These are phyloP conservation scores for Tapera naevia DNA, from an alignment of 2,797 vertebrate species.

Conservation along the genomic window DNA sequence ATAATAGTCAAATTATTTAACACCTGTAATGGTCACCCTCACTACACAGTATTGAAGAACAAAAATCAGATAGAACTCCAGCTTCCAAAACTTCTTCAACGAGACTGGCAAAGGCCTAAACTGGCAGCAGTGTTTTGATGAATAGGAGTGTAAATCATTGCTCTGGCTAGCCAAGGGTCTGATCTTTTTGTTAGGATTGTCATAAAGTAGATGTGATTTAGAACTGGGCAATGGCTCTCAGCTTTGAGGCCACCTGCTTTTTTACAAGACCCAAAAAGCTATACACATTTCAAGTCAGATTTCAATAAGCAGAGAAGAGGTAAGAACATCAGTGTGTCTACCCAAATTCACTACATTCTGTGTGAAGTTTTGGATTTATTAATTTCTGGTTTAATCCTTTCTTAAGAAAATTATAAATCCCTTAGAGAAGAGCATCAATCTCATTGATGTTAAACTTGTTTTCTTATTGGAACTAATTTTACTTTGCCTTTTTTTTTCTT, in stretches of 20 bases:
- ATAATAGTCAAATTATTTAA: not conserved
- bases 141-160: not conserved
- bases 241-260: not conserved
- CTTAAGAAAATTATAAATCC: not conserved
- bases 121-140: not conserved
- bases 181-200: not conserved
- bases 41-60: not conserved
- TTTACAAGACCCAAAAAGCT: not conserved
- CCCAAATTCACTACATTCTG: not conserved
- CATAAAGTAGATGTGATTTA: not conserved
- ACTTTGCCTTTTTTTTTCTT: not conserved
- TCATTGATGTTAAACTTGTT: not conserved
- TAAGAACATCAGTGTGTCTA: not conserved
- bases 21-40: not conserved
- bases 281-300: not conserved
- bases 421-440: not conserved
- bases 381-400: not conserved
- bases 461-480: not conserved
- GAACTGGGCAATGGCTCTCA: not conserved
- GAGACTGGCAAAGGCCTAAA: not conserved
- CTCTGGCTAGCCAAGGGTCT: not conserved
- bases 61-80: not conserved
- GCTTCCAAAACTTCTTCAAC: not conserved
- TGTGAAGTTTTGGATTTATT: not conserved
- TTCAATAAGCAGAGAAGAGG: not conserved